Conservation (phyloP, 1,140 invertebrate genomes). For the Hypothenemus hampei region DNA sequence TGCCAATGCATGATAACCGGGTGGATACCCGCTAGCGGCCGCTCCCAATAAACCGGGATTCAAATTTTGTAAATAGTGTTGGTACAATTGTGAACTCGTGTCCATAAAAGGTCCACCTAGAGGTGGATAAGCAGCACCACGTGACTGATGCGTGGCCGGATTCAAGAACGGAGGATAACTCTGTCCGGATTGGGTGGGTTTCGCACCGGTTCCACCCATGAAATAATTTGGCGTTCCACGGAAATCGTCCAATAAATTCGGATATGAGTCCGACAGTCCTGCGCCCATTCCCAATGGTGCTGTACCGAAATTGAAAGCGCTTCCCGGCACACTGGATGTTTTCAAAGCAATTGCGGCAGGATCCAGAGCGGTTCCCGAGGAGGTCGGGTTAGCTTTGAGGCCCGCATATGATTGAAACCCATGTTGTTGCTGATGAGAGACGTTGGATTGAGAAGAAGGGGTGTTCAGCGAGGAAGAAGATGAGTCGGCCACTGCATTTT, state of each 20-base stretch:
- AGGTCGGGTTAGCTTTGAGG: slow-evolving; percentile 40
- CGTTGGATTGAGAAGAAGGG: slow-evolving; percentile 25
- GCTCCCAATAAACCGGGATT: slow-evolving; percentile 53
- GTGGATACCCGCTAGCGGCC: slow-evolving; percentile 53
- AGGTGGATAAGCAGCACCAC: slow-evolving; percentile 48
- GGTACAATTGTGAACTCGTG: slow-evolving; percentile 58
- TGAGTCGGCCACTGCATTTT: slow-evolving; percentile 14
- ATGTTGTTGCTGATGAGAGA: slow-evolving; percentile 32
- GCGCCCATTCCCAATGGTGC: slow-evolving; percentile 46
- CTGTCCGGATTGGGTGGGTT: not conserved
- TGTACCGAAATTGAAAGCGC: slow-evolving; percentile 65
- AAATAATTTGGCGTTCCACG: slow-evolving; percentile 53
- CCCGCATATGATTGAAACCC: slow-evolving; percentile 54
- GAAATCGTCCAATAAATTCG: slow-evolving; percentile 59
- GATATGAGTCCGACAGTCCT: slow-evolving; percentile 53
- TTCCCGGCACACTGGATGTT: slow-evolving; percentile 60
- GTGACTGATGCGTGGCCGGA: slow-evolving; percentile 36
- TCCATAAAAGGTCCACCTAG: slow-evolving; percentile 46
- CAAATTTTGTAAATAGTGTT: slow-evolving; percentile 59
- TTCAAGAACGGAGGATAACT: slow-evolving; percentile 19
- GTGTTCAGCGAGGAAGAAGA: slow-evolving; percentile 2
- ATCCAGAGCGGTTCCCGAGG: slow-evolving; percentile 42
- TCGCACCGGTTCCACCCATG: slow-evolving; percentile 50
- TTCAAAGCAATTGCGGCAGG: slow-evolving; percentile 52
- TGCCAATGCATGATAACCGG: slow-evolving; percentile 55